Base-by-base conservation (phyloP, 2,797 vertebrate genomes). In the Micromesistius poutassou region DNA sequence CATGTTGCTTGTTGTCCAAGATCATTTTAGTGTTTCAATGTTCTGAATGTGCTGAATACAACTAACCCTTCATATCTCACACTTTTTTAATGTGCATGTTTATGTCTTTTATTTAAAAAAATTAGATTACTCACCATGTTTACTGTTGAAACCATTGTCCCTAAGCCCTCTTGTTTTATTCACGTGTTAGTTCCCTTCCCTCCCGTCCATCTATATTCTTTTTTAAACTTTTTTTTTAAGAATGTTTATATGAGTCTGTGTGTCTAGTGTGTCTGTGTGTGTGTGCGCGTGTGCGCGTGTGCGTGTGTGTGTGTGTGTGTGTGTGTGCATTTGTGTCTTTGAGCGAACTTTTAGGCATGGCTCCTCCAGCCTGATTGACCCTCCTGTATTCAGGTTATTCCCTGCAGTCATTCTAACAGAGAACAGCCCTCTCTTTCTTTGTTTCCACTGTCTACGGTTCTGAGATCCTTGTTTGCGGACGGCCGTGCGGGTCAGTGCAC, bases 341-440 rank as follows among this genome's bases (percentile, higher is more conserved):
- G 46, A 2, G 46, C 22, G 78, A 22, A 35, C 35, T 84, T 89
- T 87, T 88, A 87, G 81, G 75, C 75, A 73, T 70, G 71, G 81
- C 78, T 85, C 30, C 79, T 86, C 77, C 84, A 83, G 84, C 83
- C 89, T 89, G 86, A 88, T 89, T 89, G 84, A 74, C 81, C 79
- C 74, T 80, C 76, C 78, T 85, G 76, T 79, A 83, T 85, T 81
- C 79, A 79, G 38, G 75, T 82, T 9, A 30, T 73, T 82, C 2
- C 80, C 74, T 55, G 30, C 84, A 76, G 73, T 75, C 74, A 74
- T 62, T 81, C 42, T 83, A 6, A 0, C 77, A 30, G 66, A 79
- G 74, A 68, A 84, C 77, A 85, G 87, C 77, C 68, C 79, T 80
- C 80, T 84, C 22, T 28, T 22, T 71, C 30, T n/a, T n/a, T n/a